phyloP scores from a whole-genome alignment of 1,140 invertebrate genomes.

The Sminthurinus signatus region DNA sequence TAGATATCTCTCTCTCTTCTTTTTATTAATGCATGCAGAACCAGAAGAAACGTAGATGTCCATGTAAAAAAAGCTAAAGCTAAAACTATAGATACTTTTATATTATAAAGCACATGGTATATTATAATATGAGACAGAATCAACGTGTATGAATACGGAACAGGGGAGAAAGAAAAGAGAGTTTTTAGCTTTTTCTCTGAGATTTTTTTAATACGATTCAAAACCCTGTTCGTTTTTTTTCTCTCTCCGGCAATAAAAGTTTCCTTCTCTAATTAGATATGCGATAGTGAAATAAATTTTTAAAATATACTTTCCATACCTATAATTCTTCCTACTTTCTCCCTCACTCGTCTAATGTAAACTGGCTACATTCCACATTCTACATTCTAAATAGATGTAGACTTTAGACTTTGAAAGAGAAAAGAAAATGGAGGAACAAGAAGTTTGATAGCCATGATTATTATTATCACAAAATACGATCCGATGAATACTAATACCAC shows the following conservation, averaged over 20 bases:
- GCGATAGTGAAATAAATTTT: not conserved
- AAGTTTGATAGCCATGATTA: not conserved
- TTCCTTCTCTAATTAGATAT: slow-evolving; percentile 1
- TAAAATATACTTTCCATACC: not conserved
- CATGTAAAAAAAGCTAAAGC: not conserved
- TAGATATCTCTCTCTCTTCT: not conserved
- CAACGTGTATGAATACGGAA: not conserved
- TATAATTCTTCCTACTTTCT: not conserved
- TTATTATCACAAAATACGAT: no score
- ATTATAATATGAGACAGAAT: not conserved
- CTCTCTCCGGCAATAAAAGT: slow-evolving; percentile 4
- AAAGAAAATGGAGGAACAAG: not conserved
- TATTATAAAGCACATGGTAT: not conserved
- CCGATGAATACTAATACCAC: no score
- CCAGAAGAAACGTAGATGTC: not conserved
- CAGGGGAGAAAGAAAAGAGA: not conserved
- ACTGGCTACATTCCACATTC: not conserved
- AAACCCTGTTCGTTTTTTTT: not conserved
- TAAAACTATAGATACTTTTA: not conserved
- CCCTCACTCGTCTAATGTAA: not conserved
- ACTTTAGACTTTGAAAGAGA: not conserved
- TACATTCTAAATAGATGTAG: not conserved
- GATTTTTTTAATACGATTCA: no score
- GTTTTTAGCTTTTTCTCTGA: no score
- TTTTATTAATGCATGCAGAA: not conserved